Evolutionary conservation across 2,888 invertebrate species (phyloP).

Genomic region (Elegia similella): DNA sequence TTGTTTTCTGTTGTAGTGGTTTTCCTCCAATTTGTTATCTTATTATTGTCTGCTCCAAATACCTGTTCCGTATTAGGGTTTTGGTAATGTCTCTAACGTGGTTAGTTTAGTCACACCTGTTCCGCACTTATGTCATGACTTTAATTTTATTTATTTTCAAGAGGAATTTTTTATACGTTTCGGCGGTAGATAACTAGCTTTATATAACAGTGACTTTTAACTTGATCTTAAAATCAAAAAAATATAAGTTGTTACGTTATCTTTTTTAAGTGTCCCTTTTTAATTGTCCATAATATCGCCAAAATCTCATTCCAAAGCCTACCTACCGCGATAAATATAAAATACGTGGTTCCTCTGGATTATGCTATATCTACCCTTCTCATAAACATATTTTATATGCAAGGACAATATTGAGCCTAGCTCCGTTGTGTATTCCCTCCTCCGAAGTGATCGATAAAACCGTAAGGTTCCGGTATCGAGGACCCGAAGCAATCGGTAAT

Average conservation of each 20-base stretch:
- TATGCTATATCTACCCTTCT: too few relatives aligned
- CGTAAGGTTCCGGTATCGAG: background rate
- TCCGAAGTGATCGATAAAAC: background rate
- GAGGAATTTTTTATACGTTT: too few relatives aligned
- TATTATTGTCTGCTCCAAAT: conserved; percentile 7
- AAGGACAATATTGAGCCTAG: background rate
- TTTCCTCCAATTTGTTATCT: conserved; percentile 22
- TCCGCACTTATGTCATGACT: background rate
- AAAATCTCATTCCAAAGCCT: too few relatives aligned
- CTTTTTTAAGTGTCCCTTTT: too few relatives aligned
- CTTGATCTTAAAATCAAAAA: too few relatives aligned
- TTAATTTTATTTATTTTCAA: background rate
- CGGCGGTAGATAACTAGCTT: too few relatives aligned
- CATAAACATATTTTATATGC: too few relatives aligned
- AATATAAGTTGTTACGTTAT: too few relatives aligned
- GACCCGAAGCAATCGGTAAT: conserved; percentile 12
- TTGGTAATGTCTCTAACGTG: background rate
- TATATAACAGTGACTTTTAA: too few relatives aligned
- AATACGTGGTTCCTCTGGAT: too few relatives aligned
- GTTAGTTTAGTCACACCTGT: background rate
- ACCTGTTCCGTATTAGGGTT: background rate
- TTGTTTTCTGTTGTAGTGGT: background rate
- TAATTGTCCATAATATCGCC: too few relatives aligned
- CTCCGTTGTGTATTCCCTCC: background rate
- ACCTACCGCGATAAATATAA: too few relatives aligned